Percentiles rank a stretch among this genome's conserved stretches.
Evolutionary conservation across 2,797 vertebrate species (phyloP).

Genomic region (Lophotriccus pileatus): DNA sequence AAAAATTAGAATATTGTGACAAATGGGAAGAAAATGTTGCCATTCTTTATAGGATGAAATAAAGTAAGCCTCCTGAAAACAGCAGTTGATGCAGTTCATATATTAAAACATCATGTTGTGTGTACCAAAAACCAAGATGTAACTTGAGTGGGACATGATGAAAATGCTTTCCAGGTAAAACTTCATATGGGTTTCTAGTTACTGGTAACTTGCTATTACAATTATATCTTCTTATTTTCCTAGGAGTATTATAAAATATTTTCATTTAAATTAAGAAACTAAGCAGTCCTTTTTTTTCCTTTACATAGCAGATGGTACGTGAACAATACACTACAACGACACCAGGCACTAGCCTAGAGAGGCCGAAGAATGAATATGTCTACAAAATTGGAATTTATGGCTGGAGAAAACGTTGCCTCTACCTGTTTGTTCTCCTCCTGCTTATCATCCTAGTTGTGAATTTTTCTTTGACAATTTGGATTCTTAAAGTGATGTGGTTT

Average conservation of each 20-base stretch:
- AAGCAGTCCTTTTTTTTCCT: background rate
- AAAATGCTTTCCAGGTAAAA: background rate
- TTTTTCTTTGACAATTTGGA: constrained; percentile 93
- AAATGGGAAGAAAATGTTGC: background rate
- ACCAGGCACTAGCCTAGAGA: constrained; percentile 78
- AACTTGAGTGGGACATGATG: background rate
- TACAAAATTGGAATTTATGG: constrained; percentile 96
- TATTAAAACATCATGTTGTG: fast-evolving
- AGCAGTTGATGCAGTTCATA: background rate
- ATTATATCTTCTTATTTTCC: background rate
- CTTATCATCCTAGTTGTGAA: constrained; percentile 90
- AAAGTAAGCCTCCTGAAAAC: background rate
- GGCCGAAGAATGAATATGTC: constrained; percentile 78
- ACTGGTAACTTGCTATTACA: background rate
- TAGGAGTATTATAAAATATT: background rate
- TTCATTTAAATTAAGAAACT: background rate
- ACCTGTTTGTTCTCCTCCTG: constrained; percentile 90
- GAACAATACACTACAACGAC: constrained; percentile 88
- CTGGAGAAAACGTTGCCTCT: constrained; percentile 97
- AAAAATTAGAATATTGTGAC: background rate
- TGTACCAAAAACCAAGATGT: background rate
- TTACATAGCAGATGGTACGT: constrained; percentile 86
- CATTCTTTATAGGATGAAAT: background rate
- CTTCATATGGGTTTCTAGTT: background rate
- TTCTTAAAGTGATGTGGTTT: constrained; percentile 97